Conservation (phyloP, 2,797 vertebrate genomes). For the Eutrigla gurnardus region DNA sequence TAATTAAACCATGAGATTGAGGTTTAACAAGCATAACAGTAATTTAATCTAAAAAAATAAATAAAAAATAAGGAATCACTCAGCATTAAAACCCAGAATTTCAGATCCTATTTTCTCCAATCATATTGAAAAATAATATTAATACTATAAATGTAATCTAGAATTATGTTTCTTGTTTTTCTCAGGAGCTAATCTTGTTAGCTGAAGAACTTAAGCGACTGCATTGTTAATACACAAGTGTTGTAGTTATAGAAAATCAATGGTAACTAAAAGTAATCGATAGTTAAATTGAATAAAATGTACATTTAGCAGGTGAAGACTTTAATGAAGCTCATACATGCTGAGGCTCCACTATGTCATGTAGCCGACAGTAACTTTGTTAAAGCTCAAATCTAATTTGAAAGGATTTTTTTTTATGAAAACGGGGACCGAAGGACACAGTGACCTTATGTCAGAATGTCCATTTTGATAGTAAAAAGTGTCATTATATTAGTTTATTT, state of each 20-base stretch:
- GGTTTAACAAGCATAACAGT: no score
- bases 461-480: neutral
- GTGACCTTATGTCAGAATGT: no score
- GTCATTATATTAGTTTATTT: no score
- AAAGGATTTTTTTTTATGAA: no score
- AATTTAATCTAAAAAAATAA: no score
- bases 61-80: no score
- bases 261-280: neutral
- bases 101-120: no score
- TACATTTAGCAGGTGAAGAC: neutral
- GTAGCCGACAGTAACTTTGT: neutral
- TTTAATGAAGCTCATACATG: neutral
- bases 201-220: neutral
- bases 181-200: neutral
- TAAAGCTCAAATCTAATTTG: no score
- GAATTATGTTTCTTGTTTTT: neutral
- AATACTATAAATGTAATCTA: neutral
- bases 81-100: no score
- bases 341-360: neutral
- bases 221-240: neutral
- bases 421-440: no score
- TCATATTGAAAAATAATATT: no score
- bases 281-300: neutral
- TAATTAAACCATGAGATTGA: no score
- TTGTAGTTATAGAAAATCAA: neutral